Percentiles rank a stretch among this genome's conserved stretches.
phyloP scores from a whole-genome alignment of 2,888 invertebrate species.

The Carpatolechia fugitivella region DNA sequence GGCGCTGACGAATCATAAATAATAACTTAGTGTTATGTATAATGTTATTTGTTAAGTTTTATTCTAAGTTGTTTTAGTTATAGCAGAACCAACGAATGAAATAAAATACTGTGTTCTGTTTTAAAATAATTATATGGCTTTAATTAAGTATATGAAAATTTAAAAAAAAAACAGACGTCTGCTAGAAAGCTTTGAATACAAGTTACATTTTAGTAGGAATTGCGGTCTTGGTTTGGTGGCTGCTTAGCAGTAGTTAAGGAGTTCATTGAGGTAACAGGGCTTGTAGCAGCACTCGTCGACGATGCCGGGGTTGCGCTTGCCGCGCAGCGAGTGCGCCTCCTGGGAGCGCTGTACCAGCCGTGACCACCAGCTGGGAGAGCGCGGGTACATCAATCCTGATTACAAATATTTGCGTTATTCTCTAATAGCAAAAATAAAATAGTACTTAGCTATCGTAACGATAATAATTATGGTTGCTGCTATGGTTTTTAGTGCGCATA shows the following conservation, averaged over 20 bases:
- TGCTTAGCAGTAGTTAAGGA: conserved; percentile 29
- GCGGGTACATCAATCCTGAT: neutral
- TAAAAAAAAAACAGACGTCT: conserved; percentile 25
- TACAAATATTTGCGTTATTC: too few relatives aligned
- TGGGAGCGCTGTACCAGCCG: neutral
- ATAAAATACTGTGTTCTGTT: conserved; percentile 38
- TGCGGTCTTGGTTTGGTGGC: too few relatives aligned
- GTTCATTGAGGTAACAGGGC: conserved; percentile 25
- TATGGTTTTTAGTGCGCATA: too few relatives aligned
- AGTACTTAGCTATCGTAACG: too few relatives aligned
- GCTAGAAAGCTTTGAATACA: neutral
- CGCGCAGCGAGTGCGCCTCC: conserved; percentile 7
- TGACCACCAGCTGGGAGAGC: neutral
- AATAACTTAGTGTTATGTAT: too few relatives aligned
- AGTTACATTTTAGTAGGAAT: too few relatives aligned
- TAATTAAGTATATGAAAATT: conserved; percentile 16
- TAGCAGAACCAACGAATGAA: conserved; percentile 67
- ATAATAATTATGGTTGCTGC: too few relatives aligned
- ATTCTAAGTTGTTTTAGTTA: conserved; percentile 11
- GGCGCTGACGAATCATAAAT: too few relatives aligned
- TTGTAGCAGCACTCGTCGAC: conserved; percentile 28
- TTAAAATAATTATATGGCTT: neutral
- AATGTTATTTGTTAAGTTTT: too few relatives aligned
- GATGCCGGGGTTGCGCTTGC: conserved; percentile 18
- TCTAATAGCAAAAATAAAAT: too few relatives aligned